Evolutionary conservation across 2,113 vertebrate species (phyloP), one percentile per base, ranked within the genome.

Genomic region (Zosterops hypoxanthus): DNA sequence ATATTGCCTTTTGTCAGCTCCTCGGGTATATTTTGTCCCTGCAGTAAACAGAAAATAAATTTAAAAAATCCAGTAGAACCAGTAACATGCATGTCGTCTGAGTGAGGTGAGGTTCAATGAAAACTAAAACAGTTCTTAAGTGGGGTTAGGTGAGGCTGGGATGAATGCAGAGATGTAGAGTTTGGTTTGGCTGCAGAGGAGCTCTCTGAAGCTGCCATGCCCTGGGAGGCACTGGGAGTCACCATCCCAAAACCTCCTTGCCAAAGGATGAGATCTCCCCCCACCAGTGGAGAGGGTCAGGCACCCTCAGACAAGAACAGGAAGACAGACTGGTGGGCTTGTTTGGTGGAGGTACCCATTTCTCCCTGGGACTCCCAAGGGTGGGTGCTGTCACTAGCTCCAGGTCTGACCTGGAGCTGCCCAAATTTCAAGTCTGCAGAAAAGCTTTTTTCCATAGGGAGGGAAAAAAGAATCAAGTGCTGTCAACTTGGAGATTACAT

Each of bases 1-100:
- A 94, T 81, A 91, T 93, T 80, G 68, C 66, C 70, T 95, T 96
- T 94, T 88, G 94, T 87, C 72, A 91, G n/a, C 71, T 96, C 90
- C 81, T 92, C 3, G 5, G 88, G 82, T 88, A 12, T 88, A 80
- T 83, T 97, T 92, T 95, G 82, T 60, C 77, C 81, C 80, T 96
- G 57, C 56, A 81, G 57, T 94, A 96, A 89, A 88, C 86, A 94
- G 65, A 96, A 92, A 88, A 84, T 83, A 90, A 65, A 80, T 87
- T 73, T 33, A 5, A 7, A 50, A 95, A 96, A 94, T 96, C 91
- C 93, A 56, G 93, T 95, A 91, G 92, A 97, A 94, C 92, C 79
- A 95, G 90, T 95, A 84, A 49, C 36, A 19, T 52, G 41, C 72
- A 83, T 75, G 76, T 89, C 39, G 52, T 53, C 56, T 5, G 9